Evolutionary conservation across 2,113 vertebrate genomes (phyloP), one percentile per base, ranked within the genome.

Genomic region (Zapus hudsonius): DNA sequence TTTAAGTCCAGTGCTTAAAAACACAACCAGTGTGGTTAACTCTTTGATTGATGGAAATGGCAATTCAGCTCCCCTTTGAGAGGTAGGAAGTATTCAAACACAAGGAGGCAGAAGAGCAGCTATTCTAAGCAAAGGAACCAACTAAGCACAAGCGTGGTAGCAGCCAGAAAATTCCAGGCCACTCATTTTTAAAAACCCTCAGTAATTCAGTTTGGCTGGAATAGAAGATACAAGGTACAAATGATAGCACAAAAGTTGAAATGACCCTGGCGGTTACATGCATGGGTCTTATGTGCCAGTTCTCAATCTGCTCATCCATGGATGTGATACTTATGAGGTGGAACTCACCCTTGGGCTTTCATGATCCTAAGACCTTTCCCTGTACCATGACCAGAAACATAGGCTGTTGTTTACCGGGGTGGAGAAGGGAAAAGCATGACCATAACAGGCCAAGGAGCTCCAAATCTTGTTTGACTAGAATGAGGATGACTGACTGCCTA

Each of bases 31-130:
- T n/a, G 29, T 31, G n/a, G 66, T 80, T 94, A 89, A 55, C 70
- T 70, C 72, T 95, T 67, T 69, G 94, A 90, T 84, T 47, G 83
- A 84, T 55, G n/a, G 66, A 70, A 89, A 92, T 85, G 83, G 55
- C 38, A 36, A 66, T 89, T 88, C 52, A 80, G 70, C 83, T 16
- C 8, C 57, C 61, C 33, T 40, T 73, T 72, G 61, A 84, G 29
- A 67, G 38, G 72, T 0, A 12, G 81, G 78, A 83, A 86, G n/a
- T 57, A 29, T 84, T 23, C 74, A 93, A 83, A 80, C 9, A 12
- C 2, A 7, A 23, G 11, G 57, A 94, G 55, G 64, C 8, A 2
- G 59, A 73, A 25, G n/a, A 69, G 17, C 31, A 9, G 31, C 20
- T 75, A 7, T 72, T 94, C 66, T 75, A 72, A 72, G 17, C 19